Evolutionary conservation across 2,797 vertebrate genomes (phyloP).

Genomic region (Hydrocynus forskahlii): DNA sequence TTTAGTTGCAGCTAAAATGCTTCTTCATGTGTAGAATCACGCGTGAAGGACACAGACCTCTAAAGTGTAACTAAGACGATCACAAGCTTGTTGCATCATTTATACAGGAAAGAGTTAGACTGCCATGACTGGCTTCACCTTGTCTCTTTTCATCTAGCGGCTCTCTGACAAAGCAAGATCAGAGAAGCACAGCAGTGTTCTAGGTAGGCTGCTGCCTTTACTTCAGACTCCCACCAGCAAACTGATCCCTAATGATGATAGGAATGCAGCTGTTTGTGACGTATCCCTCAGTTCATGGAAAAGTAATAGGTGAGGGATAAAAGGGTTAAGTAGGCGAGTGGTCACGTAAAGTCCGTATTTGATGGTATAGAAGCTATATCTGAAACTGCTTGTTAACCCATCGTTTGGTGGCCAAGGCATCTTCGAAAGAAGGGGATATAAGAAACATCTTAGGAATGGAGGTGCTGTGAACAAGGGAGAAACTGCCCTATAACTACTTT

Average conservation of each 20-base stretch:
- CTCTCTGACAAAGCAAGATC: constrained; percentile 14
- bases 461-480: too few species aligned
- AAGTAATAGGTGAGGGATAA: constrained; percentile 7
- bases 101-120: neutral
- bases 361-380: neutral
- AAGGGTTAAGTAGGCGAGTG: neutral
- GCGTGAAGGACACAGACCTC: neutral
- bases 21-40: neutral
- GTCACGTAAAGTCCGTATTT: neutral
- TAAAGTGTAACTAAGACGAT: neutral
- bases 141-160: constrained; percentile 29
- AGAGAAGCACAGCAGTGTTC: constrained; percentile 21
- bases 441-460: neutral
- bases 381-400: neutral
- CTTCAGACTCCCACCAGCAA: constrained; percentile 22
- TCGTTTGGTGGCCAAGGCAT: neutral
- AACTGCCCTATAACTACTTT: too few species aligned
- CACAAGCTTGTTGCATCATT: constrained; percentile 1
- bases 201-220: constrained; percentile 21
- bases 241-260: constrained; percentile 16
- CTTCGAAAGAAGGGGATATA: neutral
- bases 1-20: neutral
- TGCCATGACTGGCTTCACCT: constrained; percentile 24
- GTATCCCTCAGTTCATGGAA: neutral
- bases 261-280: constrained; percentile 10